Evolutionary conservation across 2,888 invertebrate genomes (phyloP).

Genomic region (Synergus laeviventris): DNA sequence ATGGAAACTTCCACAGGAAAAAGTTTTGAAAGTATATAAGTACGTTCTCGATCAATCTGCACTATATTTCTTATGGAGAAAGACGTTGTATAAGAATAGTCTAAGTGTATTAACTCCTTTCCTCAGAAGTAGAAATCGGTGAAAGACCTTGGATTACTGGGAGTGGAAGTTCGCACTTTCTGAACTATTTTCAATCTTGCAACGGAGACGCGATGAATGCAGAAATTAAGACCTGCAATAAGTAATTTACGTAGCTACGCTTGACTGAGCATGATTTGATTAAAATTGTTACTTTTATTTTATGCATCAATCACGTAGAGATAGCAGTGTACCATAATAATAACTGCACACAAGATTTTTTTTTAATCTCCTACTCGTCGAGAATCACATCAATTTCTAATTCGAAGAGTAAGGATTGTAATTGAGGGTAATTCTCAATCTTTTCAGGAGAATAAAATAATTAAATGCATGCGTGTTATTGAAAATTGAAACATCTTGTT

Average conservation of each 20-base stretch:
- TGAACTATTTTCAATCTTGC: slow-evolving; percentile 15
- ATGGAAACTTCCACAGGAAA: slow-evolving; percentile 9
- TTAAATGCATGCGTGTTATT: no score
- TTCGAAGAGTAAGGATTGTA: no score
- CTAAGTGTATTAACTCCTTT: slow-evolving; percentile 11
- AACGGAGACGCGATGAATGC: neutral
- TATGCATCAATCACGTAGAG: no score
- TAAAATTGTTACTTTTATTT: no score
- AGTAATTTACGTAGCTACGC: neutral
- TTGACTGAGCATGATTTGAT: no score
- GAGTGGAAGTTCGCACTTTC: slow-evolving; percentile 42
- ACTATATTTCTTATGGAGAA: slow-evolving; percentile 24
- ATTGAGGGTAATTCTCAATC: no score
- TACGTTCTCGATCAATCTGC: neutral
- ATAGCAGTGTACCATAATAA: neutral
- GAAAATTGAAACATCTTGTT: no score
- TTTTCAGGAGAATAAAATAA: no score
- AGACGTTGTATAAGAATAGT: slow-evolving; percentile 31
- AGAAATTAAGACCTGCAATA: neutral
- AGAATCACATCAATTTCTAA: no score
- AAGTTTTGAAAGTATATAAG: neutral
- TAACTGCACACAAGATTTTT: neutral
- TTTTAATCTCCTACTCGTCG: neutral
- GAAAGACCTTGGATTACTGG: slow-evolving; percentile 54
- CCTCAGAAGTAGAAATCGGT: slow-evolving; percentile 54